A percentile compares a stretch with the other conserved stretches of the same genome.
Evolutionary conservation across 2,888 invertebrate species (phyloP).

Genomic region (Ophion ventricosus): DNA sequence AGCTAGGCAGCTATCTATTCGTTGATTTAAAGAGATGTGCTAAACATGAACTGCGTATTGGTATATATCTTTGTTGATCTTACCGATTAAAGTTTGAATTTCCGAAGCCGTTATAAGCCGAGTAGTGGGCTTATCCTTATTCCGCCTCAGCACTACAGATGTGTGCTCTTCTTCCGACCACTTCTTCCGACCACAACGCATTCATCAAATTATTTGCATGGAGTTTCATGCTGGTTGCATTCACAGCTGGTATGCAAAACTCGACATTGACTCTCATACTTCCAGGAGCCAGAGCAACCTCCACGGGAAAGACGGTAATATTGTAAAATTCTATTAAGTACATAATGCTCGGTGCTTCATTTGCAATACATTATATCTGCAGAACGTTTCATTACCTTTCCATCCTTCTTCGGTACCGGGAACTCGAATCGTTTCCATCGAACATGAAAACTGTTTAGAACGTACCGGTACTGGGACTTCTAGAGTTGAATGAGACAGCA

Average conservation of each 20-base stretch:
- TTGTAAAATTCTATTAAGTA: slow-evolving; percentile 1
- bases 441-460: neutral
- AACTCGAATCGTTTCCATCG: slow-evolving; percentile 2
- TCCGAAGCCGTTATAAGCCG: slow-evolving; percentile 18
- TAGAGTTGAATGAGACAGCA: slow-evolving; percentile 1
- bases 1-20: slow-evolving; percentile 28
- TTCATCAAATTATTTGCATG: slow-evolving; percentile 22
- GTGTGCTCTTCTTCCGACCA: slow-evolving; percentile 15
- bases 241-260: neutral
- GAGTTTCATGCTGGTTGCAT: slow-evolving; percentile 23
- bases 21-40: slow-evolving; percentile 13
- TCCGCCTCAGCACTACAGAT: neutral
- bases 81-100: slow-evolving; percentile 20
- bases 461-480: neutral
- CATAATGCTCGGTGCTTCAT: neutral
- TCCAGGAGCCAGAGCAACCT: slow-evolving; percentile 15
- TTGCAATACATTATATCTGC: slow-evolving; percentile 1
- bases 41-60: slow-evolving; percentile 5
- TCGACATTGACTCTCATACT: neutral
- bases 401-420: slow-evolving; percentile 21
- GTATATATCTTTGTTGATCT: slow-evolving; percentile 14
- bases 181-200: slow-evolving; percentile 13
- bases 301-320: slow-evolving; percentile 23
- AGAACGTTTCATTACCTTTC: slow-evolving; percentile 24
- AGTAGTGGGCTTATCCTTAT: slow-evolving; percentile 9